These are phyloP conservation scores for Cassiopea andromeda DNA, from an alignment of 30 jellyfish, hydroid and myxozoan genomes.

Conservation along the genomic window DNA sequence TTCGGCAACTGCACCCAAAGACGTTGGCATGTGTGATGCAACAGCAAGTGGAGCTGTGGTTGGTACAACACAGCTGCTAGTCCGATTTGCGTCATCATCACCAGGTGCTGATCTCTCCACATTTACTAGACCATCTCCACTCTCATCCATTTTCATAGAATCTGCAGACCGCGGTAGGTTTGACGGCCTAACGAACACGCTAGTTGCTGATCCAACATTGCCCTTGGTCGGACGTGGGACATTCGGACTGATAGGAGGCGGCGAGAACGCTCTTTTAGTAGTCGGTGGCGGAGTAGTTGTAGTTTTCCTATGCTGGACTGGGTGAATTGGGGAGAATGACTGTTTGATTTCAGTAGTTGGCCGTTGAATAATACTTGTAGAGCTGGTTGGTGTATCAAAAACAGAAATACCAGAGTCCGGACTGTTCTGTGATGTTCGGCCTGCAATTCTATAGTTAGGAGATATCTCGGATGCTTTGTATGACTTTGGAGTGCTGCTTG, in stretches of 20 bases:
- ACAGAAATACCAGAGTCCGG: constrained; percentile 97
- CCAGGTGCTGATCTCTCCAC: neutral
- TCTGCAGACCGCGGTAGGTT: constrained; percentile 46
- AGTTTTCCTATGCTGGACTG: constrained; percentile 51
- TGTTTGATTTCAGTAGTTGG: constrained; percentile 46
- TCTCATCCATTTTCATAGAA: neutral
- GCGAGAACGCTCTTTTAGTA: constrained; percentile 71
- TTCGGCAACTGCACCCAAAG: neutral
- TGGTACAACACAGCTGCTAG: neutral
- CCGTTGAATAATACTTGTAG: constrained; percentile 18
- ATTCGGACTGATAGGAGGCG: constrained; percentile 63
- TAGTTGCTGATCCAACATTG: constrained; percentile 77
- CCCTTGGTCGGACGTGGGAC: constrained; percentile 34
- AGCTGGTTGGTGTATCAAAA: constrained; percentile 33
- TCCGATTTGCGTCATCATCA: neutral
- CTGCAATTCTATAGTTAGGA: constrained; percentile 58
- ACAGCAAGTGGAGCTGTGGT: neutral
- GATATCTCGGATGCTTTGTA: constrained; percentile 46
- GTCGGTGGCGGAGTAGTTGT: constrained; percentile 58
- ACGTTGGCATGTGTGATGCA: neutral
- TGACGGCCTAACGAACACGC: constrained; percentile 88
- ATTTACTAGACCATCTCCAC: neutral
- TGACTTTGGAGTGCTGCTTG: constrained; percentile 91
- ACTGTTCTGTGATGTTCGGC: constrained; percentile 68
- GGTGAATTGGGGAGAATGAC: constrained; percentile 93